Conservation (phyloP, 2,113 vertebrate genomes). For the Todiramphus saurophagus region DNA sequence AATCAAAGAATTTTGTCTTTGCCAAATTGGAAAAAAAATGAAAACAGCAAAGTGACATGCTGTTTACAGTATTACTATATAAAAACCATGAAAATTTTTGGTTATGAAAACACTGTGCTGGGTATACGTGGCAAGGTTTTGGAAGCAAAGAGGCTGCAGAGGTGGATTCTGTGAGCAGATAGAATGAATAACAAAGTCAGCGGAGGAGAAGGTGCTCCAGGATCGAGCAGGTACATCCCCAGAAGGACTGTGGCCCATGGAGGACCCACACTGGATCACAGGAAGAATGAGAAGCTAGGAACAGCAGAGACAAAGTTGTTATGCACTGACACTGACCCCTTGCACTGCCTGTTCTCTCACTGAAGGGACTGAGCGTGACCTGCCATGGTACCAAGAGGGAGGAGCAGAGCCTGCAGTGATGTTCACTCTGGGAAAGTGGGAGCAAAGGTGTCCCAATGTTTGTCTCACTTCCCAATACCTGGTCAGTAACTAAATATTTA, state of each 20-base stretch:
- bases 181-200: accelerated
- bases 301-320: neutral
- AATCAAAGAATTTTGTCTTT: neutral
- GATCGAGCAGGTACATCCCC: neutral
- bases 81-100: neutral
- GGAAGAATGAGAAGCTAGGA: neutral
- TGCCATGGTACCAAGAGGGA: neutral
- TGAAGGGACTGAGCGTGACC: neutral
- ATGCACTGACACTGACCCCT: accelerated
- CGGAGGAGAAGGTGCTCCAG: neutral
- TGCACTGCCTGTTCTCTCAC: neutral
- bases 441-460: neutral
- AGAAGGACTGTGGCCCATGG: neutral
- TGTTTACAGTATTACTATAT: neutral
- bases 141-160: neutral
- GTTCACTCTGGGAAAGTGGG: neutral
- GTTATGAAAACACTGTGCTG: neutral
- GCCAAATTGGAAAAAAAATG: neutral
- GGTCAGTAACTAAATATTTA: neutral
- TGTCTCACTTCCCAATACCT: neutral
- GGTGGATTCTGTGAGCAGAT: neutral
- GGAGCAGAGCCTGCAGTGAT: neutral
- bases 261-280: accelerated
- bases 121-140: neutral
- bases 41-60: neutral